Conservation (phyloP, 2,797 vertebrate genomes). For the Schizopygopsis malacanthus region DNA sequence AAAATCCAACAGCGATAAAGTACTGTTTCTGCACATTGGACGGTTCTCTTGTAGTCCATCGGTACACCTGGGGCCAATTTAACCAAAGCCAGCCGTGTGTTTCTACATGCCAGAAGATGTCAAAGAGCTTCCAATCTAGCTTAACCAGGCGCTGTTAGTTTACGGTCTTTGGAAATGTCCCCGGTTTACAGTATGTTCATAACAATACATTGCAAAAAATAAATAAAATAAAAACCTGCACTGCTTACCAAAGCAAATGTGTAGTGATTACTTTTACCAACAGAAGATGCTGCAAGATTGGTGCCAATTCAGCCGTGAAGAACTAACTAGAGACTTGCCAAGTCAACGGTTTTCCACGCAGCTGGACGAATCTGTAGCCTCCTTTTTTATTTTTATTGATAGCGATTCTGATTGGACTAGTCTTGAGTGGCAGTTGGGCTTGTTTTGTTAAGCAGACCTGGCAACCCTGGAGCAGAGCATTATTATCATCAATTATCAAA, state of each 20-base stretch:
- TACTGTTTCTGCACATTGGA: not conserved
- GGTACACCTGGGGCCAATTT: not conserved
- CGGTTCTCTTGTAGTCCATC: not conserved
- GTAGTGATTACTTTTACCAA: not conserved
- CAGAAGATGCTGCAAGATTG: not conserved
- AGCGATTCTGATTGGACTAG: not conserved
- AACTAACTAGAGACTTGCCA: not conserved
- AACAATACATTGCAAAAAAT: not conserved
- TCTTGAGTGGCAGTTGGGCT: not conserved
- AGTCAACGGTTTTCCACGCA: no score
- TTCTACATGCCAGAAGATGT: not conserved
- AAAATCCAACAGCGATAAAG: not conserved
- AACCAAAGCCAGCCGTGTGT: not conserved
- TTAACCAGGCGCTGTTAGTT: not conserved
- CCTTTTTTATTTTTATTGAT: not conserved
- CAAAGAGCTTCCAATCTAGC: not conserved
- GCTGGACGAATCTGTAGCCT: no score
- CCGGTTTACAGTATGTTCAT: not conserved
- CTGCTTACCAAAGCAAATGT: not conserved
- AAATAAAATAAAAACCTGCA: not conserved
- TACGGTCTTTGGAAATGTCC: not conserved
- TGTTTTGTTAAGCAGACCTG: not conserved
- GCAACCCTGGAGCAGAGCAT: not conserved
- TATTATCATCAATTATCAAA: not conserved
- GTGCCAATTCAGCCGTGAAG: not conserved